Evolutionary conservation across 37 sponge, comb jelly and placozoan species (phyloP).

Genomic region (Chondrosia reniformis): DNA sequence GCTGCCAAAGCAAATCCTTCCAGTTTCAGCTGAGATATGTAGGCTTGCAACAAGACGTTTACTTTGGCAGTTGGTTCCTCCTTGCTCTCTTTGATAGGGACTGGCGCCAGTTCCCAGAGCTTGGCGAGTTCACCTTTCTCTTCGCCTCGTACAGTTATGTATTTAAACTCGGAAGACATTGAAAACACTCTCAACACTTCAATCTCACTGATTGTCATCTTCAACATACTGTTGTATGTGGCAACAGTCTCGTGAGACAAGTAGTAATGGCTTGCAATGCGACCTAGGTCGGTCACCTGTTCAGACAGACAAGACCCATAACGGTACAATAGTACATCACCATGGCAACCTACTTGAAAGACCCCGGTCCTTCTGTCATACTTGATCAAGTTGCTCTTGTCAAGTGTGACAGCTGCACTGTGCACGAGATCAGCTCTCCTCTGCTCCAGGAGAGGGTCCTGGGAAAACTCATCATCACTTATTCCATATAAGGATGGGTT

Average conservation of each 20-base stretch:
- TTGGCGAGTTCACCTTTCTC: conserved; percentile 94
- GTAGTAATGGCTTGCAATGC: conserved; percentile 99
- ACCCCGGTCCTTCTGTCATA: conserved; percentile 94
- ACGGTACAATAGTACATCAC: not conserved
- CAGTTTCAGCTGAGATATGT: conserved; percentile 97
- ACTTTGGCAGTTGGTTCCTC: conserved; percentile 99
- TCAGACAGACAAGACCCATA: not conserved
- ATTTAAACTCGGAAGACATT: conserved; percentile 95
- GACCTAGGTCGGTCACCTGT: conserved; percentile 92
- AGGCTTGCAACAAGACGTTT: conserved; percentile 94
- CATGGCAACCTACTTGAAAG: conserved; percentile 63
- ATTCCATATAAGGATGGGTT: conserved; percentile 91
- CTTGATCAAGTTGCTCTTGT: conserved; percentile 88
- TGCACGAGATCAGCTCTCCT: conserved; percentile 89
- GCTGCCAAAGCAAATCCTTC: conserved; percentile 96
- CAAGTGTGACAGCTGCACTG: conserved; percentile 87
- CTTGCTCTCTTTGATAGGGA: conserved; percentile 96
- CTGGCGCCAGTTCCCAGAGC: conserved; percentile 91
- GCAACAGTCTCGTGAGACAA: conserved; percentile 87
- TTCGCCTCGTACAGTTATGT: conserved; percentile 96
- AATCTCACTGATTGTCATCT: conserved; percentile 93
- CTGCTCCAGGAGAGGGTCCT: conserved; percentile 87
- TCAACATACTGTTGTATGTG: conserved; percentile 93
- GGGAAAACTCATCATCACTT: conserved; percentile 58
- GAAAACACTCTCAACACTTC: conserved; percentile 97